Percentiles rank a stretch among this genome's conserved stretches.
Conservation (phyloP, 2,797 vertebrate genomes). For the Pyrocephalus nanus region DNA sequence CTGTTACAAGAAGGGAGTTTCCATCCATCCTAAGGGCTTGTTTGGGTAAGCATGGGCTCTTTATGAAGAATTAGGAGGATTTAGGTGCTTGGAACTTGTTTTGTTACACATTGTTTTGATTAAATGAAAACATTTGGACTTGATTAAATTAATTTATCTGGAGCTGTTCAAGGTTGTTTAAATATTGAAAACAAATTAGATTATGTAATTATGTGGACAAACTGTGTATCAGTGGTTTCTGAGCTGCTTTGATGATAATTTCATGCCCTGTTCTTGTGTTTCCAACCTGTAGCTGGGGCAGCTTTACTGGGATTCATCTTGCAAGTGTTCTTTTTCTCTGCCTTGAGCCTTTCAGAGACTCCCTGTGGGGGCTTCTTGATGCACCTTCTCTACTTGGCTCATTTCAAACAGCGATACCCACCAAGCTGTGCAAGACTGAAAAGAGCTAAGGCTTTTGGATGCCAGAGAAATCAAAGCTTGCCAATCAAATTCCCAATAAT, state of each 20-base stretch:
- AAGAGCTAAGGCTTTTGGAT: neutral
- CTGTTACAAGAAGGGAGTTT: constrained; percentile 31
- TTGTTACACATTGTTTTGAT: constrained; percentile 71
- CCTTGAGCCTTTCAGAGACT: neutral
- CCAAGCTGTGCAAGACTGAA: neutral
- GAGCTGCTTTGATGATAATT: neutral
- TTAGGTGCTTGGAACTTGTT: constrained; percentile 71
- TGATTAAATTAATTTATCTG: constrained; percentile 40
- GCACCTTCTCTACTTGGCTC: neutral
- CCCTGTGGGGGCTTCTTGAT: neutral
- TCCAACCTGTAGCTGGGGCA: neutral
- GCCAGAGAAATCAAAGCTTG: neutral
- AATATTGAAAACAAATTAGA: constrained; percentile 42
- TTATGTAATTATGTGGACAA: constrained; percentile 34
- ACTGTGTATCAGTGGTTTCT: neutral
- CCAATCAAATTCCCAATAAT: neutral
- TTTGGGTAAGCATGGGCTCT: constrained; percentile 40
- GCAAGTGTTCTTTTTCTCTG: neutral
- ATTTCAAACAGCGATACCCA: neutral
- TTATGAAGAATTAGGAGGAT: constrained; percentile 65
- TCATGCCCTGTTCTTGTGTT: neutral
- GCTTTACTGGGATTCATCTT: neutral
- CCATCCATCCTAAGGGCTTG: constrained; percentile 23
- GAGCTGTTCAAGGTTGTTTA: neutral
- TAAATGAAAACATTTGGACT: constrained; percentile 66